Evolutionary conservation across 2,888 invertebrate genomes (phyloP).

Genomic region (Cordilura impudica): DNA sequence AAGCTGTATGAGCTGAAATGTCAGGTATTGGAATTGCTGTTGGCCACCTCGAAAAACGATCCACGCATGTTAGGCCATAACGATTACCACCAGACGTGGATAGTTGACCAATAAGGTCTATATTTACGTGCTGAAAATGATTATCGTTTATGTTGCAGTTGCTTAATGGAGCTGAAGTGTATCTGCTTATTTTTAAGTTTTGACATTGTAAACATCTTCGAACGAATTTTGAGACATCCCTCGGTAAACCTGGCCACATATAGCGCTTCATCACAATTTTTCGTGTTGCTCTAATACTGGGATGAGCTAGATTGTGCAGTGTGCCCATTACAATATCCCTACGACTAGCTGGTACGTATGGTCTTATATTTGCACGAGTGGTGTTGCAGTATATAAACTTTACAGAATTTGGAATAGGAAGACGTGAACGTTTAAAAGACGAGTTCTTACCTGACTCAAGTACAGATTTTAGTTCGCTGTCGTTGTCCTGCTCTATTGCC

Average conservation of each 20-base stretch:
- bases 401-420: slow-evolving; percentile 30
- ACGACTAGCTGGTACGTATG: background rate
- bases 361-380: slow-evolving; percentile 22
- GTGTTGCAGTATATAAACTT: slow-evolving; percentile 52
- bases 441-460: background rate
- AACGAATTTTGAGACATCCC: slow-evolving; percentile 31
- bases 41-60: slow-evolving; percentile 45
- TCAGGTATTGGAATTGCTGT: too few relatives aligned
- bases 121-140: slow-evolving; percentile 73
- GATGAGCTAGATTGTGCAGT: background rate
- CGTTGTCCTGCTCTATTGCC: background rate
- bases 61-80: slow-evolving; percentile 68
- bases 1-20: too few relatives aligned
- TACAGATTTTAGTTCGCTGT: slow-evolving; percentile 1
- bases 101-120: slow-evolving; percentile 71
- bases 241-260: slow-evolving; percentile 54
- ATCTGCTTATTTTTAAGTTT: slow-evolving; percentile 22
- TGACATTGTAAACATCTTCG: slow-evolving; percentile 36
- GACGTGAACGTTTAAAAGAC: slow-evolving; percentile 30
- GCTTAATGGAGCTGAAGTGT: slow-evolving; percentile 4
- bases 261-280: slow-evolving; percentile 32
- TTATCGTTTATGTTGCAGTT: background rate
- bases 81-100: slow-evolving; percentile 65
- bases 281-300: slow-evolving; percentile 23
- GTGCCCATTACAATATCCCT: background rate